Base-by-base conservation (phyloP, 1,140 invertebrate species). In the Uloborus diversus region DNA sequence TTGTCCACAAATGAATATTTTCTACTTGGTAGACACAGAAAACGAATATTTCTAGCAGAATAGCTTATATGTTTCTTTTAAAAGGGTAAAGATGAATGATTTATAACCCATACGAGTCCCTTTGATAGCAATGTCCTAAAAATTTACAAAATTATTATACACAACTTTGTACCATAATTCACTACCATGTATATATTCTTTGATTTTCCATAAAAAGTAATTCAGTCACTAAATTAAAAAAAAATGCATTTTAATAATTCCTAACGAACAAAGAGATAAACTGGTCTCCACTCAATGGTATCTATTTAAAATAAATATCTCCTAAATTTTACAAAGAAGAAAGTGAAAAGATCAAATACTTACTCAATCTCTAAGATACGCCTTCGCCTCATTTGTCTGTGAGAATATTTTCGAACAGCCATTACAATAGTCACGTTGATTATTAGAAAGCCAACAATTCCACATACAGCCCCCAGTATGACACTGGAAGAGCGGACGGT, bases 351-450 rank as follows among this genome's bases (percentile, higher is more conserved):
- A n/a, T n/a, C n/a, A 62, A 20, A 66, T 47, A 79, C 82, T 82
- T 70, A 85, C 84, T 85, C 82, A 66, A 84, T 78, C 62, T 84
- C 83, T 1, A 84, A 66, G 4, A 85, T 80, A n/a, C 80, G 42
- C 11, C 84, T 59, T 68, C 82, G 59, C 3, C 84, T 65, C 25
- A 82, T 81, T 49, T 84, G 64, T 28, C 83, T 68, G 49, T 83
- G 83, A 11, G 84, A 84, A 78, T 85, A 85, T 70, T 84, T 83
- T 51, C 84, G 23, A n/a, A 85, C 84, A 27, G 73, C 84, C 81
- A 85, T 84, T 9, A 85, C 85, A 25, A 85, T 82, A n/a, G 85
- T 85, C 7, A 85, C 81, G 79, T 85, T 85, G 57, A 85, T 85
- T 28, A 85, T 85, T 11, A 85, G 79, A 81, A 85, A 85, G 0